A percentile compares a stretch with the other conserved stretches of the same genome.
phyloP scores from a whole-genome alignment of 2,888 invertebrate genomes.

The Rhabditoides inermis region DNA sequence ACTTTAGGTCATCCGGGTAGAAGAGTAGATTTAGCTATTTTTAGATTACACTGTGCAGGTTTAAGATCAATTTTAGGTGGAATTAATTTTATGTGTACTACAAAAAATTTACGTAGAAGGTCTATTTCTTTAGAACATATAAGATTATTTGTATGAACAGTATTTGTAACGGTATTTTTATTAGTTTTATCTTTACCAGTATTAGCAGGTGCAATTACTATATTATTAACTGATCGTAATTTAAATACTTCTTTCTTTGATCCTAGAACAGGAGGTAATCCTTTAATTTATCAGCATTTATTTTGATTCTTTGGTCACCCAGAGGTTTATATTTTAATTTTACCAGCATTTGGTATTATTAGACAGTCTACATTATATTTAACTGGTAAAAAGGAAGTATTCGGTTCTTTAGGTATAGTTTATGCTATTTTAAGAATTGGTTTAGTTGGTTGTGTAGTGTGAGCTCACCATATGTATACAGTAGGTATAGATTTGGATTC shows the following conservation, averaged over 20 bases:
- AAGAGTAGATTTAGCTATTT: slow-evolving; percentile 70
- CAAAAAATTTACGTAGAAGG: slow-evolving; percentile 66
- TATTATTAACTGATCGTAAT: slow-evolving; percentile 71
- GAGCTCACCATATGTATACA: slow-evolving; percentile 78
- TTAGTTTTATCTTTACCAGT: slow-evolving; percentile 68
- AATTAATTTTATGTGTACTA: slow-evolving; percentile 72
- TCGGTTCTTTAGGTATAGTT: slow-evolving; percentile 57
- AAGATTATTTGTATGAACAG: slow-evolving; percentile 69
- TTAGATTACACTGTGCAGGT: slow-evolving; percentile 69
- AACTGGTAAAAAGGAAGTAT: slow-evolving; percentile 57
- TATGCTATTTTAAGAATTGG: slow-evolving; percentile 78
- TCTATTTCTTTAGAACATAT: slow-evolving; percentile 64
- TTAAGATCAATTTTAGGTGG: slow-evolving; percentile 63
- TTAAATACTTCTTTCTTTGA: slow-evolving; percentile 75
- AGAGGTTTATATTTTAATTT: slow-evolving; percentile 77
- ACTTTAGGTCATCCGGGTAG: slow-evolving; percentile 64
- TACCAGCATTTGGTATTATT: slow-evolving; percentile 74
- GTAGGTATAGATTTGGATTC: slow-evolving; percentile 76
- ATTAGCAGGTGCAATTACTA: slow-evolving; percentile 72
- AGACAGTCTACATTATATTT: slow-evolving; percentile 71
- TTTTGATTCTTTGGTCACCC: slow-evolving; percentile 82
- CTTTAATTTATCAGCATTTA: slow-evolving; percentile 72
- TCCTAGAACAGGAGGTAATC: slow-evolving; percentile 71
- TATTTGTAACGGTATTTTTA: slow-evolving; percentile 64
- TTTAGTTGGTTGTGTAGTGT: slow-evolving; percentile 73